A percentile compares a stretch with the other conserved stretches of the same genome.
Conservation (phyloP, 2,113 vertebrate genomes). For the Anoplopoma fimbria region DNA sequence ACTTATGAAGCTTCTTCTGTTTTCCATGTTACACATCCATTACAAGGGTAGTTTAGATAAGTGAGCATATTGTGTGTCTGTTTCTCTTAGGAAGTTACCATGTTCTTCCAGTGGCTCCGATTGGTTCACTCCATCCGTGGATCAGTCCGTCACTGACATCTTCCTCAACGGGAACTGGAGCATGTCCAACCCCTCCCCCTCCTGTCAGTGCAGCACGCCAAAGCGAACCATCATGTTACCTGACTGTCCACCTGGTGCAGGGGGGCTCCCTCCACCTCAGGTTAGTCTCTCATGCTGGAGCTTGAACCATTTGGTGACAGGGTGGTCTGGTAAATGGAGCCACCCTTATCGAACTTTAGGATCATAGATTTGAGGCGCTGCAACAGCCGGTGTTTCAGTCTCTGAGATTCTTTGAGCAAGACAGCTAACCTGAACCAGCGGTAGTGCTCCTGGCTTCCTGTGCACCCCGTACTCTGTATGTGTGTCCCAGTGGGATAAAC, state of each 20-base stretch:
- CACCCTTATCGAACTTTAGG: background rate
- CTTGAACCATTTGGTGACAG: background rate
- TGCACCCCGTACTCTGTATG: constrained; percentile 6
- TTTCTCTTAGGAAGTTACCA: constrained; percentile 69
- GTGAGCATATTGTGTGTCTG: background rate
- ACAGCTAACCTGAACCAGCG: background rate
- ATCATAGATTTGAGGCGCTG: background rate
- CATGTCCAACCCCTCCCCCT: constrained; percentile 93
- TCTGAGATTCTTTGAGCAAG: constrained; percentile 1
- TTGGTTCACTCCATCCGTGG: constrained; percentile 88
- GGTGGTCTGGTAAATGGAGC: background rate
- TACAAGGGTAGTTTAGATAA: background rate
- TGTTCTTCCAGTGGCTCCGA: constrained; percentile 72
- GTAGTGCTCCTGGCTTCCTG: background rate
- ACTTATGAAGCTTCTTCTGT: background rate
- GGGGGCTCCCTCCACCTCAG: constrained; percentile 92
- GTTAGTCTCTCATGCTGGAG: constrained; percentile 70
- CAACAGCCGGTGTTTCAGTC: background rate
- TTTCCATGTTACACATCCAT: background rate
- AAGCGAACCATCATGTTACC: constrained; percentile 91
- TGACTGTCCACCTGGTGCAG: constrained; percentile 90
- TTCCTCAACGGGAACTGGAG: constrained; percentile 94
- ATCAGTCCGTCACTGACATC: constrained; percentile 86
- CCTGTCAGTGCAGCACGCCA: constrained; percentile 92
- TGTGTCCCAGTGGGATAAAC: constrained; percentile 27